Conservation (phyloP, 2,113 vertebrate species). For the Oncorhynchus nerka region DNA sequence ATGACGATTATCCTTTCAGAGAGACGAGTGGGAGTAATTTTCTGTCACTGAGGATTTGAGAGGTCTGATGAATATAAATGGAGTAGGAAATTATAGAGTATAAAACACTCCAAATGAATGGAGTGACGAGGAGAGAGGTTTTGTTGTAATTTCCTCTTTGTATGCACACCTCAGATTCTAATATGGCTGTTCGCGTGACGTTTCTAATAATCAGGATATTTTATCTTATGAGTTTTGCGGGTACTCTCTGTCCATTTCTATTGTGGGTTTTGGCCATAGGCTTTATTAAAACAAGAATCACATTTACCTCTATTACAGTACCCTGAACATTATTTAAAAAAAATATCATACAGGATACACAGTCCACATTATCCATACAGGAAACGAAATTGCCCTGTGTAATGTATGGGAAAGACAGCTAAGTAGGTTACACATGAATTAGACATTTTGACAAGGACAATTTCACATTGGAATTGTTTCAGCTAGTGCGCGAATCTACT, state of each 20-base stretch:
- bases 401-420: background rate
- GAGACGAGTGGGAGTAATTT: slow-evolving; percentile 1
- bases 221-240: too few relatives aligned
- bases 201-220: too few relatives aligned
- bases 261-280: background rate
- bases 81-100: slow-evolving; percentile 18
- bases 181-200: background rate
- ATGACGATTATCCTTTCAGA: slow-evolving; percentile 12
- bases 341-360: too few relatives aligned
- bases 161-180: background rate
- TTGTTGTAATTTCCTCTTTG: background rate
- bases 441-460: background rate
- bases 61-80: slow-evolving; percentile 31
- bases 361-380: too few relatives aligned
- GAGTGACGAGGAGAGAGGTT: background rate
- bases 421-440: background rate
- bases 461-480: background rate
- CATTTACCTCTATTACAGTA: too few relatives aligned
- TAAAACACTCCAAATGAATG: slow-evolving; percentile 17
- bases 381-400: background rate
- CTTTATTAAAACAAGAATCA: background rate
- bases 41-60: slow-evolving; percentile 3
- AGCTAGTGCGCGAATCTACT: background rate
- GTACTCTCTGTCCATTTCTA: background rate
- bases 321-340: too few relatives aligned